Base-by-base conservation (phyloP, 1,140 invertebrate genomes). In the Aporrectodea caliginosa region DNA sequence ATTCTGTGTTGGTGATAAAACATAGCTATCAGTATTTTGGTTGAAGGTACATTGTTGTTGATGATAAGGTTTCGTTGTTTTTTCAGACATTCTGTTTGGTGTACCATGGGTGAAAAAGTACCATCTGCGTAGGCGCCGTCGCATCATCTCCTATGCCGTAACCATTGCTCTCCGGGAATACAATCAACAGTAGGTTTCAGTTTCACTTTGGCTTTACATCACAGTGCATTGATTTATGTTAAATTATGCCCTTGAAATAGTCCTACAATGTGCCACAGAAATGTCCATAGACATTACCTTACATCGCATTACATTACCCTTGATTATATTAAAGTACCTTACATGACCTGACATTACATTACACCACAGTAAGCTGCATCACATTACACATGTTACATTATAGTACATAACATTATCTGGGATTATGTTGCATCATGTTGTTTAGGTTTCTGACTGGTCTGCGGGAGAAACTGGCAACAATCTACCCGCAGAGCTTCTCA, bases 71-170 rank as follows among this genome's bases (percentile, higher is more conserved):
- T 69, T 34, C 16, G 31, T 43, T 35, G 79, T 58, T 43, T 1
- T 83, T 83, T 91, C 93, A 30, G 96, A 98, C 89, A 92, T 98
- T 88, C 88, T 96, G 1, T 96, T 98, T 89, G 96, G 96, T 22
- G 92, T 98, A 90, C 93, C 92, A 75, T 91, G 97, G 84, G 91
- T 98, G 76, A 95, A 95, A 85, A 89, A 93, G 75, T 94, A 95
- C 88, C 94, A 94, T 1, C 88, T 95, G 33, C 90, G 94, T 22
- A 92, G 93, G 72, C 90, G 94, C 16, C 93, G 94, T 81, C 90
- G 95, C 81, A 92, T 95, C 6, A 90, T 98, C 29, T 94, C 95
- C 84, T 98, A 93, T 88, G 94, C 95, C 35, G 90, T 98, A 33
- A 98, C 96, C 14, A 89, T 98, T 84, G 93, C 95, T 83, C 90